Conservation (phyloP, 2,797 vertebrate species). For the Mormyrus hasselquistii region DNA sequence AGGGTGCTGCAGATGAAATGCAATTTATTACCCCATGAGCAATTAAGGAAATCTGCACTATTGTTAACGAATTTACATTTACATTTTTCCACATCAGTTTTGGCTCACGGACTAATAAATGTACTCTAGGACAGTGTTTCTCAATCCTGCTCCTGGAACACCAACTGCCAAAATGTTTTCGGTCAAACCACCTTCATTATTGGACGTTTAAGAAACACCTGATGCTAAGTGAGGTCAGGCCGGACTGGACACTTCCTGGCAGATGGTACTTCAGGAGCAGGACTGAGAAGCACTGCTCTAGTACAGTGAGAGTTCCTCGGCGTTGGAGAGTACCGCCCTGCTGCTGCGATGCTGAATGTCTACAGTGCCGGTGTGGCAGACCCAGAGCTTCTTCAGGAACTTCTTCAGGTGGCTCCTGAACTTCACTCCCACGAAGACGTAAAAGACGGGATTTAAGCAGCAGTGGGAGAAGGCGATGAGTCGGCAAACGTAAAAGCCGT, state of each 20-base stretch:
- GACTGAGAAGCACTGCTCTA: neutral
- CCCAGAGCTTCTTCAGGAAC: slow-evolving; percentile 37
- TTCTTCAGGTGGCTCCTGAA: slow-evolving; percentile 77
- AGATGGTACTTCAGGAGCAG: neutral
- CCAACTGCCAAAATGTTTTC: neutral
- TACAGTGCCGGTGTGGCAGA: neutral
- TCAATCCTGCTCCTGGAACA: neutral
- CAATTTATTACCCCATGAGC: neutral
- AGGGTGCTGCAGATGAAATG: neutral
- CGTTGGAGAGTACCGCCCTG: slow-evolving; percentile 51
- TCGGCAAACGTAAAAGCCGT: slow-evolving; percentile 60
- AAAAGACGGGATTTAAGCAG: slow-evolving; percentile 87
- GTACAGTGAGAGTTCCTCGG: slow-evolving; percentile 52
- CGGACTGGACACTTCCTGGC: too few relatives aligned
- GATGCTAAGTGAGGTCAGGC: too few relatives aligned
- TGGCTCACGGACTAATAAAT: neutral
- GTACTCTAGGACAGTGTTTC: neutral
- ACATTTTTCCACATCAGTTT: neutral
- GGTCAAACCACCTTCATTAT: neutral
- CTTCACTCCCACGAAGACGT: slow-evolving; percentile 83
- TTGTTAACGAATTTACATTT: neutral
- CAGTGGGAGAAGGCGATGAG: slow-evolving; percentile 83
- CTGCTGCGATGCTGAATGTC: slow-evolving; percentile 25
- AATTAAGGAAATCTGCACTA: neutral
- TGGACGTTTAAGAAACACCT: too few relatives aligned